These are phyloP conservation scores for Epinephelus lanceolatus DNA, from an alignment of 2,113 vertebrate genomes.

Conservation along the genomic window DNA sequence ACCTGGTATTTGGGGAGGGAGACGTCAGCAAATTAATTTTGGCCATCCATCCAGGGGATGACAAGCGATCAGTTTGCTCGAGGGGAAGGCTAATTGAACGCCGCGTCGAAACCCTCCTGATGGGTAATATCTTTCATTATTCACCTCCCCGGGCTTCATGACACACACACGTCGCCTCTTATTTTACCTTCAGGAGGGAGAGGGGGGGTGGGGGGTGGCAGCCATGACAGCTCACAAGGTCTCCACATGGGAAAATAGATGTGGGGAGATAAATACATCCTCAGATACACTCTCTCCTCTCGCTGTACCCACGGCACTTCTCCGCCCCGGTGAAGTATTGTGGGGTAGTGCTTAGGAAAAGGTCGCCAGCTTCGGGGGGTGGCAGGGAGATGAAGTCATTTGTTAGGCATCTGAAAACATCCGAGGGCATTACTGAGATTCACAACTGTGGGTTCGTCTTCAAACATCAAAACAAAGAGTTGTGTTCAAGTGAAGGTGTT, in stretches of 20 bases:
- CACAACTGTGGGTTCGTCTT: neutral
- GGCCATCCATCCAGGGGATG: slow-evolving; percentile 82
- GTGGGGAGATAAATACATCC: slow-evolving; percentile 73
- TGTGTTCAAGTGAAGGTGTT: neutral
- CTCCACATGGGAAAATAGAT: slow-evolving; percentile 70
- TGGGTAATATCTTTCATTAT: slow-evolving; percentile 94
- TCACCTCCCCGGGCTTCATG: slow-evolving; percentile 74
- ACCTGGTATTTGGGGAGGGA: slow-evolving; percentile 43
- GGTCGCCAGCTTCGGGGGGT: slow-evolving; percentile 62
- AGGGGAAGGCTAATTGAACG: slow-evolving; percentile 94
- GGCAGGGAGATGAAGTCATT: slow-evolving; percentile 63
- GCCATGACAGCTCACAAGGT: slow-evolving; percentile 83
- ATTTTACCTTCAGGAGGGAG: slow-evolving; percentile 70
- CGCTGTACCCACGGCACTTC: slow-evolving; percentile 25
- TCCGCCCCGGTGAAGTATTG: slow-evolving; percentile 69
- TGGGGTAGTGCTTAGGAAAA: slow-evolving; percentile 67
- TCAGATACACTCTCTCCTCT: slow-evolving; percentile 45
- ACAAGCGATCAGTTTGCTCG: slow-evolving; percentile 92
- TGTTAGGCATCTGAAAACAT: slow-evolving; percentile 64
- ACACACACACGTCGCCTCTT: slow-evolving; percentile 70
- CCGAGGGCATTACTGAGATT: slow-evolving; percentile 38
- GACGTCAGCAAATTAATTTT: slow-evolving; percentile 57
- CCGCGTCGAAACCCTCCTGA: slow-evolving; percentile 89
- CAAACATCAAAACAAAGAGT: neutral
- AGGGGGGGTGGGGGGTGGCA: neutral